Base-by-base conservation (phyloP, 2,113 vertebrate species). In the Corythoichthys haematopterus region DNA sequence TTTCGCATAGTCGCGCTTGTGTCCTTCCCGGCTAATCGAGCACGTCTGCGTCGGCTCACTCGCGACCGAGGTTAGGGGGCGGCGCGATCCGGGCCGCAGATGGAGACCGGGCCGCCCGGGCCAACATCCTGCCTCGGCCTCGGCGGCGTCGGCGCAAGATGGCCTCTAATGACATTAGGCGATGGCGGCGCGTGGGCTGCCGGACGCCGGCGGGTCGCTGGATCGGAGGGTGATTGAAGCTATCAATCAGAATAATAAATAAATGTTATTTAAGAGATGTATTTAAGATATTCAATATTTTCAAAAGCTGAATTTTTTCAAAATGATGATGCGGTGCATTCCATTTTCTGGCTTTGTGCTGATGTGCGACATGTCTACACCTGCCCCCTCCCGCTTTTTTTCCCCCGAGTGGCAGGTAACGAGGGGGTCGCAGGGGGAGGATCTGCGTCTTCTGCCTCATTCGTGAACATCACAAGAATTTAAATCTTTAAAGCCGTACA, bases 1-100 rank as follows among this genome's bases (percentile, higher is more conserved):
- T 94, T 96, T 95, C 93, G 90, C 88, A 93, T 86, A 91, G 87
- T 88, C 89, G 87, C 89, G 86, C 91, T 90, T 92, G 86, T 93
- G 90, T 92, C 90, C 87, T 40, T 66, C 79, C 85, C 82, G 85
- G 88, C 90, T 91, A 90, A 91, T 82, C 85, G 66, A 62, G 84
- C 87, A 78, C 61, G 65, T 69, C 33, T 65, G 68, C 68, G 53
- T 71, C 48, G 56, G 78, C 77, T 70, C 71, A 74, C 71, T 66
- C 65, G 64, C 40, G 40, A 43, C 58, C 58, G 68, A 66, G 69
- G 40, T 69, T 68, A 75, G 51, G 72, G 85, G 81, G 84, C 82
- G 72, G 85, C 80, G 84, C 82, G 12, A 74, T 43, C 40, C 6
- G 40, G 40, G 40, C 40, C 40, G 52, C 28, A 51, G 20, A 28